Percentiles rank a stretch among this genome's conserved stretches.
These are phyloP conservation scores for Acrobasis consociella DNA, from an alignment of 2,888 invertebrate genomes.

Conservation along the genomic window DNA sequence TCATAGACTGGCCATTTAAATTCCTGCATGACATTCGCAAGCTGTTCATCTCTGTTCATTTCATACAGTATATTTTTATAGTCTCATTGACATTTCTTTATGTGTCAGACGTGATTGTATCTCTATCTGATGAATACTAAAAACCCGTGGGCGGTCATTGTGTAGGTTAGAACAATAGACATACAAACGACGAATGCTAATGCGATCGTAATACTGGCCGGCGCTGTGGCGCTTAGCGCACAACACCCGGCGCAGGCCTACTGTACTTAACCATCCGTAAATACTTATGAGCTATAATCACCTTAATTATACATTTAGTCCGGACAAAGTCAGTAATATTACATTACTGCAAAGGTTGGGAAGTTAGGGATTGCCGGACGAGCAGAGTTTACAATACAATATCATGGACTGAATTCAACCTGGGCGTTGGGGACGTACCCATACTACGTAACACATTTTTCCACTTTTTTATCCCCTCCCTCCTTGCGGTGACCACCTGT, in stretches of 20 bases:
- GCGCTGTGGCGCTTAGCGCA: constrained; percentile 38
- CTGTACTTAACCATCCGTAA: constrained; percentile 6
- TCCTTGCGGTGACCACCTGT: too few species aligned
- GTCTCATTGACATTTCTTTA: constrained; percentile 55
- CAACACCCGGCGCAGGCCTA: constrained; percentile 28
- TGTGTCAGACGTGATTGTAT: constrained; percentile 60
- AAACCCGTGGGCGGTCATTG: constrained; percentile 63
- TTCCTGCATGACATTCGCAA: constrained; percentile 8
- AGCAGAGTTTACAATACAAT: too few species aligned
- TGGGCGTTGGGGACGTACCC: too few species aligned
- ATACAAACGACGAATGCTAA: constrained; percentile 66
- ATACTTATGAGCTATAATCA: too few species aligned
- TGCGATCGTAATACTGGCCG: constrained; percentile 43
- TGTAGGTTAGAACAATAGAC: constrained; percentile 67
- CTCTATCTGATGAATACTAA: constrained; percentile 59
- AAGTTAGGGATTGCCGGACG: too few species aligned
- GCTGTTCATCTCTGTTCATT: neutral
- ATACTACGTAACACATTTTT: too few species aligned
- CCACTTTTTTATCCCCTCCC: too few species aligned
- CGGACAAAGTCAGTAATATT: neutral
- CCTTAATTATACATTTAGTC: neutral
- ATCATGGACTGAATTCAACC: too few species aligned
- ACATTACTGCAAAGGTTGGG: too few species aligned
- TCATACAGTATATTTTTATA: constrained; percentile 36
- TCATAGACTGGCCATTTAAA: neutral